Base-by-base conservation (phyloP, 2,113 vertebrate genomes). In the Junco hyemalis region DNA sequence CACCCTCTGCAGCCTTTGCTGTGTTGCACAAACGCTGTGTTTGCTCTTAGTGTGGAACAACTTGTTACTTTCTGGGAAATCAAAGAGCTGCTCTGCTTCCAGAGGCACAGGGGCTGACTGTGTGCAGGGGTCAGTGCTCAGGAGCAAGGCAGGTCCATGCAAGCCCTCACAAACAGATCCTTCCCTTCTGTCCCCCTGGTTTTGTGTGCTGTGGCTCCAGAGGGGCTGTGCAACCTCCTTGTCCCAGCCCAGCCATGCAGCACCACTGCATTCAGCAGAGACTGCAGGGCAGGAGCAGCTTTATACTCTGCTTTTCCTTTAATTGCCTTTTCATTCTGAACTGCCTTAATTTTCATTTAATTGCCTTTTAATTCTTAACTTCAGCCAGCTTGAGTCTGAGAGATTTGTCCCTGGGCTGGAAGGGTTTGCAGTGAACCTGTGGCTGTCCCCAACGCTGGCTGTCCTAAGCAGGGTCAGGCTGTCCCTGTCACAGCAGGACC, bases 71-170 rank as follows among this genome's bases (percentile, higher is more conserved):
- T 68, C 33, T 51, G 56, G 45, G 61, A 90, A 90, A 92, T 33
- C 47, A 44, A 57, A 65, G 38, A 36, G 42, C 23, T 54, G 44
- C n/a, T 60, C 33, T 76, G 53, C 48, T 76, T 56, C 38, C 19
- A 11, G 40, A 72, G 64, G 48, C 2, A 1, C 18, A 15, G 6
- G 14, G 8, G 20, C 40, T 1, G 9, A 3, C 45, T 44, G 44
- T 16, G 35, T 47, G 54, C 69, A 48, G 45, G 38, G 19, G 45
- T 2, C 54, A 38, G 18, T 2, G 22, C 53, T 77, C 33, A 29
- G 71, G 59, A 68, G 44, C 0, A 0, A 12, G 31, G n/a, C 24
- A 51, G 66, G 8, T 36, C 36, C 1, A 0, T 14, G 8, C 1
- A 3, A 51, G 35, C 9, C 54, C 54, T 88, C 60, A 40, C 78